Conservation (phyloP, 2,888 invertebrate genomes). For the Hirtodrosophila trivittata region DNA sequence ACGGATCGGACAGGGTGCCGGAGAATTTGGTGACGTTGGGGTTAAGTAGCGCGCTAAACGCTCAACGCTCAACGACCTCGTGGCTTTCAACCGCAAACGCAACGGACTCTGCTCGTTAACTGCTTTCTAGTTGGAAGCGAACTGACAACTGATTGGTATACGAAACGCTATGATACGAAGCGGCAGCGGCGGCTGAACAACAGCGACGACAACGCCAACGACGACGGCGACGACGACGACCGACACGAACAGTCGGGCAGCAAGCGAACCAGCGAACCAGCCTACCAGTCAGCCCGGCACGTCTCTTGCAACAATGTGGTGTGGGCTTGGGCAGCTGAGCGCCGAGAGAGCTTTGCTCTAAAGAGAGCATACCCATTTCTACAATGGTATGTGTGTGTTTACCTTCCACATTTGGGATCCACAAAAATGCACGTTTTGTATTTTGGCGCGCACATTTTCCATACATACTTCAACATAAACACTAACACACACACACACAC, state of each 20-base stretch:
- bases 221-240: constrained; percentile 27
- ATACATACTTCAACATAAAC: neutral
- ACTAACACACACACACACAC: constrained; percentile 29
- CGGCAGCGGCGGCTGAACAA: constrained; percentile 44
- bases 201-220: constrained; percentile 10
- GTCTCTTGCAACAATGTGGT: constrained; percentile 9
- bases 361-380: constrained; percentile 5
- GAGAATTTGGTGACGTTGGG: constrained; percentile 55
- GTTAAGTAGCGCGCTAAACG: constrained; percentile 62
- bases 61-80: constrained; percentile 83
- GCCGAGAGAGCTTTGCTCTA: constrained; percentile 41
- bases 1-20: constrained; percentile 25
- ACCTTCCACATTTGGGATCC: constrained; percentile 60
- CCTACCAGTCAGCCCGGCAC: constrained; percentile 24
- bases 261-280: constrained; percentile 29
- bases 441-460: constrained; percentile 59
- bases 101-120: constrained; percentile 81
- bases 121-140: constrained; percentile 84
- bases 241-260: constrained; percentile 18
- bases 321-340: constrained; percentile 15
- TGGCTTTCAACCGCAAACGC: constrained; percentile 83
- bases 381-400: constrained; percentile 24
- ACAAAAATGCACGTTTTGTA: constrained; percentile 56
- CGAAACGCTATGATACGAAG: constrained; percentile 47
- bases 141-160: constrained; percentile 83